A percentile compares a stretch with the other conserved stretches of the same genome.
phyloP scores from a whole-genome alignment of 2,888 invertebrate genomes.

The Selenia dentaria region DNA sequence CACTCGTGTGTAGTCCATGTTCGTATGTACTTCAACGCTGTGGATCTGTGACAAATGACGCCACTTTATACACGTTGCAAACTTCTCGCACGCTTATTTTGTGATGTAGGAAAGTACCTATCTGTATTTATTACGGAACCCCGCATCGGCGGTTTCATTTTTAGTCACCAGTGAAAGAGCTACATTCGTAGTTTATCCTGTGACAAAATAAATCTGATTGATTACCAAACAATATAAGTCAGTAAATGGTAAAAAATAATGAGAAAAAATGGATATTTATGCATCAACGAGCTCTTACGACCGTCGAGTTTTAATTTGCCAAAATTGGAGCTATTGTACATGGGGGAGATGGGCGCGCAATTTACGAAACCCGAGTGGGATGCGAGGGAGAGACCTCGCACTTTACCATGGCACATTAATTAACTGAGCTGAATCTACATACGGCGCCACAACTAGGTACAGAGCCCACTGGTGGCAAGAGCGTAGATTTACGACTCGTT shows the following conservation, averaged over 20 bases:
- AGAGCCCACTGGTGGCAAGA: constrained; percentile 75
- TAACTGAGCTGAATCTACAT: constrained; percentile 80
- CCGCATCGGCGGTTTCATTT: background rate
- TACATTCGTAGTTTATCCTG: too few relatives aligned
- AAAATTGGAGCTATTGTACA: constrained; percentile 69
- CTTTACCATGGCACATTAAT: constrained; percentile 81
- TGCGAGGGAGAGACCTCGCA: constrained; percentile 70
- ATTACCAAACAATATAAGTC: background rate
- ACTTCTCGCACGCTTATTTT: constrained; percentile 35
- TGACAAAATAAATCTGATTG: background rate
- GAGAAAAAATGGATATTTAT: constrained; percentile 8
- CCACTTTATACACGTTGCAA: constrained; percentile 46
- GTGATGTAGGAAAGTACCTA: constrained; percentile 8
- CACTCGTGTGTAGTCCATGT: constrained; percentile 39
- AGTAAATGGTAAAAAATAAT: background rate
- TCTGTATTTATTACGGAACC: constrained; percentile 11
- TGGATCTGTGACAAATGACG: constrained; percentile 44
- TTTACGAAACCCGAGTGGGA: constrained; percentile 71
- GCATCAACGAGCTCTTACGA: constrained; percentile 39
- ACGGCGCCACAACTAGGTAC: constrained; percentile 74
- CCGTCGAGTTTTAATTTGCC: constrained; percentile 67
- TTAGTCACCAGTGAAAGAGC: too few relatives aligned
- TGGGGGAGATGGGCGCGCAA: constrained; percentile 75
- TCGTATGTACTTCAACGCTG: constrained; percentile 40
- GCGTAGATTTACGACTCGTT: constrained; percentile 81